A percentile compares a stretch with the other conserved stretches of the same genome.
Evolutionary conservation across 2,888 invertebrate species (phyloP).

Genomic region (Boloria euphrosyne): DNA sequence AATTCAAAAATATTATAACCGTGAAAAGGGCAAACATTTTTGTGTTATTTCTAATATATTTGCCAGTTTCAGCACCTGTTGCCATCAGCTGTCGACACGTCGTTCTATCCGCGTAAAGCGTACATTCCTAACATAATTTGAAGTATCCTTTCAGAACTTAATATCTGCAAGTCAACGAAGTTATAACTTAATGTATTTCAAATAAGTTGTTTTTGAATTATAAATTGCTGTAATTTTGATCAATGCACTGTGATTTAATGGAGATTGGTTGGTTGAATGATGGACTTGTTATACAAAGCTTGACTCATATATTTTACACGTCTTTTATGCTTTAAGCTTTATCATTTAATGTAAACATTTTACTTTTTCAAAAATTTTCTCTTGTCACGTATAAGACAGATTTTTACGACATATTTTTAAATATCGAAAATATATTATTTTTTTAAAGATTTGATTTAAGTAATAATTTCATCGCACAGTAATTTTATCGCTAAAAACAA

Average conservation of each 20-base stretch:
- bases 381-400: no score
- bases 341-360: not conserved
- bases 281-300: slow-evolving; percentile 14
- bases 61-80: slow-evolving; percentile 47
- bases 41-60: slow-evolving; percentile 13
- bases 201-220: slow-evolving; percentile 14
- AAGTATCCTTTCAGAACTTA: slow-evolving; percentile 24
- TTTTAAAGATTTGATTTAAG: no score
- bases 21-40: not conserved
- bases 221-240: slow-evolving; percentile 24
- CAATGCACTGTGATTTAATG: slow-evolving; percentile 15
- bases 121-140: slow-evolving; percentile 31
- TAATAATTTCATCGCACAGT: no score
- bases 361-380: not conserved
- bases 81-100: slow-evolving; percentile 50
- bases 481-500: no score
- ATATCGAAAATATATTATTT: no score
- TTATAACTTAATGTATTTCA: slow-evolving; percentile 19
- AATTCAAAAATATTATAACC: not conserved
- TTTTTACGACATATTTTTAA: no score
- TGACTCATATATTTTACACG: slow-evolving; percentile 6
- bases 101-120: slow-evolving; percentile 14
- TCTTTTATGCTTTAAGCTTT: not conserved
- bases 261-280: not conserved
- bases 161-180: slow-evolving; percentile 20